These are phyloP conservation scores for Drosophila busckii DNA, from an alignment of 1,140 invertebrate species.

Conservation along the genomic window DNA sequence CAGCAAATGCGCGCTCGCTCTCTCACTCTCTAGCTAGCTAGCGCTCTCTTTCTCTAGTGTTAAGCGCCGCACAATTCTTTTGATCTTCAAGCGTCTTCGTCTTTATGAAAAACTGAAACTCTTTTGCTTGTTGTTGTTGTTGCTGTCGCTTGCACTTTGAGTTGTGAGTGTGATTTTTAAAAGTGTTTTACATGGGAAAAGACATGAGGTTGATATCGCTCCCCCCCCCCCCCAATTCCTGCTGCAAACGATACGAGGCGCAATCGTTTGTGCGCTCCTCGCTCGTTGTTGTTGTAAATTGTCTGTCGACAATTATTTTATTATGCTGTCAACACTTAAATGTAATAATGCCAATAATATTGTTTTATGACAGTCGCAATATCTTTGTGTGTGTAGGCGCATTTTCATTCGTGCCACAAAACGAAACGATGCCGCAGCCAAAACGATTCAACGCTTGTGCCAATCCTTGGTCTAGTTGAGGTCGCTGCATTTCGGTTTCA, in stretches of 20 bases:
- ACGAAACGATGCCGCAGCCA: too few species aligned
- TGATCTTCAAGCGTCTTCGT: constrained; percentile 53
- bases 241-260: constrained; percentile 24
- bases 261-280: constrained; percentile 15
- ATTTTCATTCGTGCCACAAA: constrained; percentile 50
- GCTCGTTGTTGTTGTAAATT: constrained; percentile 57
- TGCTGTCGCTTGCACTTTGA: constrained; percentile 70
- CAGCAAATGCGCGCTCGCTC: constrained; percentile 28
- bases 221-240: not conserved
- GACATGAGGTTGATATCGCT: constrained; percentile 48
- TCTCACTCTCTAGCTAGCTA: constrained; percentile 1
- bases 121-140: constrained; percentile 65
- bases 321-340: constrained; percentile 79
- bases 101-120: constrained; percentile 65
- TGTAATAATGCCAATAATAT: constrained; percentile 79
- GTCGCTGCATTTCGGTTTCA: constrained; percentile 57
- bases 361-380: constrained; percentile 78
- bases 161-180: constrained; percentile 77
- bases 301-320: constrained; percentile 79
- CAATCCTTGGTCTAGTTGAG: constrained; percentile 64
- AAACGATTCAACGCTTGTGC: too few species aligned
- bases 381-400: constrained; percentile 51
- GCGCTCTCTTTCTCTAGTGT: constrained; percentile 31
- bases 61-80: constrained; percentile 74
- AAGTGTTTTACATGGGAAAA: constrained; percentile 77